Conservation (phyloP, 2,797 vertebrate genomes). For the Enteromius viviparus region DNA sequence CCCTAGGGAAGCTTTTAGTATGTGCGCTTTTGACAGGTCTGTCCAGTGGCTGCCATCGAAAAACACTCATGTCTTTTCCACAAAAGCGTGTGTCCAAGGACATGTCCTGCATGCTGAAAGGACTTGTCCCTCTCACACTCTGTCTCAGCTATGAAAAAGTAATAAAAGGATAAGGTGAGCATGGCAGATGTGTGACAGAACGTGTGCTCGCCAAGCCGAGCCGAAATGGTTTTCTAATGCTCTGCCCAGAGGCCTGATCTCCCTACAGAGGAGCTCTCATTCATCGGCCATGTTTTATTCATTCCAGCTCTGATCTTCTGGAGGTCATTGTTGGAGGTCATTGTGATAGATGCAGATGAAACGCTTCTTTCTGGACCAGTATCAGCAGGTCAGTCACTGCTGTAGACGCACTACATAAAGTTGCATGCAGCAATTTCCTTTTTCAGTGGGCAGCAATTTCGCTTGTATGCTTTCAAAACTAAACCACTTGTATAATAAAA, state of each 20-base stretch:
- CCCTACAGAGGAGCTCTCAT: constrained; percentile 33
- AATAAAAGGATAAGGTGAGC: constrained; percentile 47
- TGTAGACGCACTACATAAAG: neutral
- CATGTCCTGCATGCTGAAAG: constrained; percentile 25
- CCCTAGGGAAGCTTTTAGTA: constrained; percentile 28
- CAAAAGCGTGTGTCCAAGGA: constrained; percentile 32
- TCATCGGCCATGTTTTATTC: constrained; percentile 38
- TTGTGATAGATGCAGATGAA: constrained; percentile 27
- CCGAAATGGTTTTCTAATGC: constrained; percentile 44
- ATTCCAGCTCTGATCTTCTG: constrained; percentile 35
- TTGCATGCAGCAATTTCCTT: neutral
- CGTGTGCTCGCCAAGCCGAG: neutral
- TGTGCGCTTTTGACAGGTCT: constrained; percentile 40
- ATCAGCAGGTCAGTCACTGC: neutral
- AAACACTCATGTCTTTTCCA: constrained; percentile 31
- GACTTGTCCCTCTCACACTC: constrained; percentile 14
- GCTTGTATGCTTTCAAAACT: neutral
- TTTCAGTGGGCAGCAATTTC: neutral
- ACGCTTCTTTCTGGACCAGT: neutral
- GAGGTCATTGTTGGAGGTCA: constrained; percentile 41
- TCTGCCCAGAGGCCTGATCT: constrained; percentile 41
- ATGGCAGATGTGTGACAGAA: constrained; percentile 44
- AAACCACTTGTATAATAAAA: neutral
- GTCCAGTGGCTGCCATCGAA: constrained; percentile 30
- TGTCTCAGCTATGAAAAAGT: constrained; percentile 37